Conservation (phyloP, 2,797 vertebrate genomes). For the Tapirus indicus region DNA sequence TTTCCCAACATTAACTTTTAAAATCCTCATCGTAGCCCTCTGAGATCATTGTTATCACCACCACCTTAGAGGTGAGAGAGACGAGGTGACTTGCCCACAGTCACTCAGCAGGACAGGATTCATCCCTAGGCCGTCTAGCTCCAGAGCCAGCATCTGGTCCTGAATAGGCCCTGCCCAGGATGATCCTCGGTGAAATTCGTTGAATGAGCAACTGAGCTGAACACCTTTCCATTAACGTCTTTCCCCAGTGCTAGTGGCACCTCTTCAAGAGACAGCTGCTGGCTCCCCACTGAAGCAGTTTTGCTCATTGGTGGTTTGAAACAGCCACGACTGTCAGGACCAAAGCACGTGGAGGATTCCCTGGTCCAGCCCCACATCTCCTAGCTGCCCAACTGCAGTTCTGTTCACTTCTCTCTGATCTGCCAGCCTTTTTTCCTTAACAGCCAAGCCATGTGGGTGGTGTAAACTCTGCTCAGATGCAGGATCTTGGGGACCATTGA, state of each 20-base stretch:
- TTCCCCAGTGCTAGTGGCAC: rapidly evolving
- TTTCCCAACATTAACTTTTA: not conserved
- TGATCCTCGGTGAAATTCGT: not conserved
- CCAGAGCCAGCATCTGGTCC: not conserved
- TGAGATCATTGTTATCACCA: not conserved
- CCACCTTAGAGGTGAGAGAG: not conserved
- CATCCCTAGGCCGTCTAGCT: not conserved
- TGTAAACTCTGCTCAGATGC: not conserved
- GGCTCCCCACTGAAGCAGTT: not conserved
- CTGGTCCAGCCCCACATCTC: not conserved
- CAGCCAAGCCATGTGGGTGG: not conserved
- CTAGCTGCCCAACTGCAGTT: not conserved
- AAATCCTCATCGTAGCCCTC: not conserved
- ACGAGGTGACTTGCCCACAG: not conserved
- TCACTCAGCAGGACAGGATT: not conserved
- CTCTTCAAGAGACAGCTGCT: not conserved
- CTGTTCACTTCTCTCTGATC: not conserved
- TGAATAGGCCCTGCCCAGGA: not conserved
- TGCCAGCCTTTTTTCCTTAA: not conserved
- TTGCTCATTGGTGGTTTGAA: not conserved
- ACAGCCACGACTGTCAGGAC: not conserved
- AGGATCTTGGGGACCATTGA: not conserved
- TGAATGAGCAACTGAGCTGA: not conserved
- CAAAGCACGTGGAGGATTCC: rapidly evolving
- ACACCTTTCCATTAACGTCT: no score